Percentiles rank a stretch among this genome's conserved stretches.
phyloP scores from a whole-genome alignment of 2,888 invertebrate genomes.

The Chelonus formosanus region DNA sequence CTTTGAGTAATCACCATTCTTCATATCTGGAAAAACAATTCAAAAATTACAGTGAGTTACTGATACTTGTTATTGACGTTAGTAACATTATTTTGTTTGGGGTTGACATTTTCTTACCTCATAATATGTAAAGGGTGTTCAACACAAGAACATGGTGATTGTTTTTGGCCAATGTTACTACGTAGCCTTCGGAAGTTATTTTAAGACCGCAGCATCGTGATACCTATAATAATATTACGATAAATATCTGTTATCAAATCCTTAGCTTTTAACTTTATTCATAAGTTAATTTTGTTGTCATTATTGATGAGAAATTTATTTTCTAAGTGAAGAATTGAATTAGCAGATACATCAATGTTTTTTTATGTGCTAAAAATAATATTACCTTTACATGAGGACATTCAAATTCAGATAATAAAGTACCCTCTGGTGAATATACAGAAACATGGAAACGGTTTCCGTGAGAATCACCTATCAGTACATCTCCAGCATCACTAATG shows the following conservation, averaged over 20 bases:
- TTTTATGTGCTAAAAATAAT: background rate
- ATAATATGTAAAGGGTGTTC: conserved; percentile 91
- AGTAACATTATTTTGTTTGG: too few relatives aligned
- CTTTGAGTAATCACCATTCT: too few relatives aligned
- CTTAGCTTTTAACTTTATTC: too few relatives aligned
- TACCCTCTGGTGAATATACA: conserved; percentile 90
- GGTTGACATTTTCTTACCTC: conserved; percentile 67
- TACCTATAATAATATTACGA: conserved; percentile 73
- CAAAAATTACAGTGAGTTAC: too few relatives aligned
- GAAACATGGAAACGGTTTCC: conserved; percentile 98
- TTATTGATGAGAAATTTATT: background rate
- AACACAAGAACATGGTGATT: conserved; percentile 98
- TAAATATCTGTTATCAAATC: conserved; percentile 3
- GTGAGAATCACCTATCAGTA: conserved; percentile 97
- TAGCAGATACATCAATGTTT: background rate
- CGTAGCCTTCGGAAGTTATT: conserved; percentile 95
- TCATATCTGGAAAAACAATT: too few relatives aligned
- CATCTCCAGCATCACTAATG: conserved; percentile 96
- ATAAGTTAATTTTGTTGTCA: background rate
- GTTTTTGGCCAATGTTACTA: conserved; percentile 96
- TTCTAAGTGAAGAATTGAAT: too few relatives aligned
- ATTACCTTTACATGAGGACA: conserved; percentile 95
- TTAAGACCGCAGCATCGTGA: conserved; percentile 97
- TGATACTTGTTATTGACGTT: too few relatives aligned
- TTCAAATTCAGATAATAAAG: conserved; percentile 90